Evolutionary conservation across 1,140 invertebrate genomes (phyloP).

Genomic region (Aphelenchoides avenae): DNA sequence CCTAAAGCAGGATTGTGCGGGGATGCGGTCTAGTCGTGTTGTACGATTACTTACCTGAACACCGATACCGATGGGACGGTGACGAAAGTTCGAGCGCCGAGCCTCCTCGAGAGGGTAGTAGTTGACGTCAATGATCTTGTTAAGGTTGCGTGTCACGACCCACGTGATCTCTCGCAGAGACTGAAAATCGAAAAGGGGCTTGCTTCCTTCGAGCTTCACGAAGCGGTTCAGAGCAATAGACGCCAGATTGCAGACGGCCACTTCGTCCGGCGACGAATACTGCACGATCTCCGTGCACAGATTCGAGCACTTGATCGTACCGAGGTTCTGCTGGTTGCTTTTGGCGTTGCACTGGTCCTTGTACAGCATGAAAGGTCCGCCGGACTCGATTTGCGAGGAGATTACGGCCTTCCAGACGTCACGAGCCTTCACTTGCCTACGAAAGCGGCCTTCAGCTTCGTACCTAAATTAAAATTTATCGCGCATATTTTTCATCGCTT

Average conservation of each 20-base stretch:
- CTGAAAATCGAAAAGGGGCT: conserved; percentile 73
- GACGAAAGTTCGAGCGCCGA: conserved; percentile 76
- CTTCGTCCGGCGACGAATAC: conserved; percentile 77
- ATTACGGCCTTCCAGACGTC: conserved; percentile 87
- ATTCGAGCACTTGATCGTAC: conserved; percentile 97
- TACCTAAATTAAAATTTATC: conserved; percentile 65
- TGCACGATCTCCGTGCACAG: conserved; percentile 96
- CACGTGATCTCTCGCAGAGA: conserved; percentile 83
- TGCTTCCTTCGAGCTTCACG: conserved; percentile 69
- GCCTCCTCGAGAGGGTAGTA: conserved; percentile 81
- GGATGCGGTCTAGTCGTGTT: background rate
- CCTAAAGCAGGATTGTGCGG: conserved; percentile 67
- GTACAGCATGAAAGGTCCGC: conserved; percentile 83
- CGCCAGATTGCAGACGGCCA: conserved; percentile 94
- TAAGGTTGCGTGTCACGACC: conserved; percentile 66
- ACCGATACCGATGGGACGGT: conserved; percentile 89
- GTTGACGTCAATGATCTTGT: conserved; percentile 84
- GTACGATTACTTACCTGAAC: conserved; percentile 63
- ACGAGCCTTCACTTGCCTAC: conserved; percentile 75
- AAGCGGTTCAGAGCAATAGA: conserved; percentile 94
- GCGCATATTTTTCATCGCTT: conserved; percentile 15
- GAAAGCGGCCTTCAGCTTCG: conserved; percentile 74
- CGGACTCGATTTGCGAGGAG: conserved; percentile 93
- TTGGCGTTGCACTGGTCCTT: conserved; percentile 87
- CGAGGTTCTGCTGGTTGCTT: conserved; percentile 94